Conservation (phyloP, 2,888 invertebrate species). For the Clepsis dumicolana region DNA sequence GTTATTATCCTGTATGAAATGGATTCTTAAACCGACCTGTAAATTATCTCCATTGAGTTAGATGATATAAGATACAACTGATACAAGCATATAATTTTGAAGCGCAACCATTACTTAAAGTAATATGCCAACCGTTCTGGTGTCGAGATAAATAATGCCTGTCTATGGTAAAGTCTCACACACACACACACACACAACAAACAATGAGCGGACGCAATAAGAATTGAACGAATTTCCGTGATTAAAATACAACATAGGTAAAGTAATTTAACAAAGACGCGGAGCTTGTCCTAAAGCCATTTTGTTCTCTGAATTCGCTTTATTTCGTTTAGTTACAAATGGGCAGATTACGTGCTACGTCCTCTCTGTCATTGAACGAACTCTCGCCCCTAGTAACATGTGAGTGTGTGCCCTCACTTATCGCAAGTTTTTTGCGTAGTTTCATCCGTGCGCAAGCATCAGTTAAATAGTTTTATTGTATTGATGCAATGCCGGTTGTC, state of each 20-base stretch:
- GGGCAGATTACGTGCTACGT: neutral
- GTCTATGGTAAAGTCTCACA: slow-evolving; percentile 13
- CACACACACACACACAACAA: slow-evolving; percentile 21
- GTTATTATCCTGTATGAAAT: slow-evolving; percentile 53
- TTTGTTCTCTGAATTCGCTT: neutral
- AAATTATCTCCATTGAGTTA: slow-evolving; percentile 37
- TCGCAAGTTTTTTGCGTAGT: neutral
- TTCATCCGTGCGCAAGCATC: slow-evolving; percentile 5
- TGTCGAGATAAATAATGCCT: slow-evolving; percentile 17
- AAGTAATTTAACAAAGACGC: neutral
- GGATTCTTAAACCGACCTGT: slow-evolving; percentile 58
- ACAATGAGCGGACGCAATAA: neutral
- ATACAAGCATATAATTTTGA: slow-evolving; percentile 26
- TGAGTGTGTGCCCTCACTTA: neutral
- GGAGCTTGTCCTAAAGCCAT: neutral
- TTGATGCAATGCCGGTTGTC: slow-evolving; percentile 15
- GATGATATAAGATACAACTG: slow-evolving; percentile 23
- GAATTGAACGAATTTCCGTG: neutral
- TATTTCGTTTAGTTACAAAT: neutral
- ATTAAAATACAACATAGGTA: too few relatives aligned
- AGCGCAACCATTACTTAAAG: slow-evolving; percentile 33
- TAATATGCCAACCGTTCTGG: slow-evolving; percentile 20
- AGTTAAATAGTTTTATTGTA: slow-evolving; percentile 7
- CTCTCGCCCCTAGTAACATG: slow-evolving; percentile 2
- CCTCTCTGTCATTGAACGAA: slow-evolving; percentile 9